Base-by-base conservation (phyloP, 1,140 invertebrate genomes). In the Lepidurus packardi region DNA sequence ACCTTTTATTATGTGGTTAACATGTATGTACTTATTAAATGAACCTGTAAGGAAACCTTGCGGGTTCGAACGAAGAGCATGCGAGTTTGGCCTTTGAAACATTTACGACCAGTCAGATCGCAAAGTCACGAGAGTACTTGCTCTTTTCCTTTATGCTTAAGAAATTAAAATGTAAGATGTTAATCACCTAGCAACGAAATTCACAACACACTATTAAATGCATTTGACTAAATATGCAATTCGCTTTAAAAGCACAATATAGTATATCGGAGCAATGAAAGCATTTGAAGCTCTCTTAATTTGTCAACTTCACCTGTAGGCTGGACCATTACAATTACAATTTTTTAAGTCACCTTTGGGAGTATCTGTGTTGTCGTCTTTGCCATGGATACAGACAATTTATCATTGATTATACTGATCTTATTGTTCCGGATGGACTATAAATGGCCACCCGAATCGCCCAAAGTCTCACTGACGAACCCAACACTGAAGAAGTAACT, bases 301-400 rank as follows among this genome's bases (percentile, higher is more conserved):
- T 7, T 65, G 53, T 47, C 53, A 7, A 0, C 16, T 34, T 34
- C 34, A 34, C 25, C 34, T 34, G 1, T 34, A 34, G 34, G 34
- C 1, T 34, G 34, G 34, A 34, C 34, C 34, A 34, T 34, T 34
- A 34, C 3, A 0, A 34, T 34, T 34, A 34, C 34, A 34, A 34
- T 65, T 21, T 16, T 1, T 65, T 65, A 16, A 65, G 53, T 7
- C 16, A 21, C 9, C 21, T 65, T 16, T 13, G 53, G 53, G 21
- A 21, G 53, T 13, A 65, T 65, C 53, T 65, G 53, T 65, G 53
- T 65, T 65, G 53, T 65, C 53, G 9, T 16, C 53, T 65, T 65
- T 65, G 53, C 53, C 53, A 65, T 65, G 53, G 53, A 65, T 65
- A 65, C 53, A 65, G 53, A 7, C 53, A 65, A 65, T 65, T 65